Evolutionary conservation across 2,888 invertebrate species (phyloP).

Genomic region (Cancer borealis): DNA sequence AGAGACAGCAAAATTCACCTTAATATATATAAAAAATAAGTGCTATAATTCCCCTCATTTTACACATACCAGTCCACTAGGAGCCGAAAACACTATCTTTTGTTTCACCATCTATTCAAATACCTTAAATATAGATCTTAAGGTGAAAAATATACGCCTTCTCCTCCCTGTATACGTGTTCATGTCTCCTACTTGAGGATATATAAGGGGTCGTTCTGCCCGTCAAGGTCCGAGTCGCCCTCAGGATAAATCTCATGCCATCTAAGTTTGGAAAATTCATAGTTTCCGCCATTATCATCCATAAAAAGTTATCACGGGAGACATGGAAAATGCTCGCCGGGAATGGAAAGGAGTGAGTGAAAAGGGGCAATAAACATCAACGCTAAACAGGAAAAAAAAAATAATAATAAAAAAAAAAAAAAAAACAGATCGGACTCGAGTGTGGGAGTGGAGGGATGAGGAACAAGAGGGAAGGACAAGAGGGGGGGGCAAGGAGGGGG

Average conservation of each 20-base stretch:
- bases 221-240: not conserved
- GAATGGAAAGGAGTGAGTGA: not conserved
- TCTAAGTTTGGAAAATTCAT: not conserved
- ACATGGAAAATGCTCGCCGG: not conserved
- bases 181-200: no score
- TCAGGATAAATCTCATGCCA: conserved; percentile 17
- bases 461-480: not conserved
- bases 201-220: not conserved
- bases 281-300: not conserved
- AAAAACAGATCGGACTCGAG: not conserved
- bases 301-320: not conserved
- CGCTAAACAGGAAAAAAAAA: not conserved
- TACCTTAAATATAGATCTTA: no score
- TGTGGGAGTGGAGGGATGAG: not conserved
- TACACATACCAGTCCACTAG: no score
- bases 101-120: no score
- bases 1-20: no score
- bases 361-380: not conserved
- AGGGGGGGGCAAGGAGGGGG: not conserved
- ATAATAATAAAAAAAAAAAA: not conserved
- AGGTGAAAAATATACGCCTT: no score
- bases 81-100: no score
- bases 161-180: no score
- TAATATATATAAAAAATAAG: no score
- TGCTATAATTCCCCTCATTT: no score